Conservation (phyloP, 1,140 invertebrate genomes). For the Chironomus tepperi region DNA sequence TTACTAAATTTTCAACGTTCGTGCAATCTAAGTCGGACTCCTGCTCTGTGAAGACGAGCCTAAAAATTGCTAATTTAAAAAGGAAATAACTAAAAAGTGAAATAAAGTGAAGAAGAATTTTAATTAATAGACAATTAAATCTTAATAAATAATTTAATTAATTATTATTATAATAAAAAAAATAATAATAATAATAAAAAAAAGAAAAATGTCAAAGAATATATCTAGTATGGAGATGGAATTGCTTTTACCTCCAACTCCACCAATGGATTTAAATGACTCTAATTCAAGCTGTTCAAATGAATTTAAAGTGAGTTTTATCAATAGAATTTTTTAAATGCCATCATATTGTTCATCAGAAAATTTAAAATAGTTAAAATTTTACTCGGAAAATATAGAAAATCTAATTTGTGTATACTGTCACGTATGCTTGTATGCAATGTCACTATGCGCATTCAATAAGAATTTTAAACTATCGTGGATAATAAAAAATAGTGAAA, state of each 20-base stretch:
- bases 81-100: conserved; percentile 20
- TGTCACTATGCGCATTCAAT: background rate
- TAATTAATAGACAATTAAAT: background rate
- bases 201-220: conserved; percentile 5
- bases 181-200: background rate
- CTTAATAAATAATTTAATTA: background rate
- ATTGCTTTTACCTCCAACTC: background rate
- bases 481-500: too few species aligned
- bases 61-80: background rate
- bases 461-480: too few species aligned
- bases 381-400: background rate
- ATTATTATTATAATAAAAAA: background rate
- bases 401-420: background rate
- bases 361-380: background rate
- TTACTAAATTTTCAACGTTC: conserved; percentile 24
- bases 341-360: background rate
- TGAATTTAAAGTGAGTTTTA: conserved; percentile 13
- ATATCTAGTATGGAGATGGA: background rate
- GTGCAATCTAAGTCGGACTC: conserved; percentile 20
- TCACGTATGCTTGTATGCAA: conserved; percentile 2
- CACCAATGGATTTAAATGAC: conserved; percentile 17
- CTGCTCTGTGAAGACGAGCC: background rate
- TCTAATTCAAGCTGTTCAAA: conserved; percentile 15
- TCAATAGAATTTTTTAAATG: background rate
- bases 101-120: background rate